Conservation (phyloP, 2,797 vertebrate species). For the Halcyon badia region DNA sequence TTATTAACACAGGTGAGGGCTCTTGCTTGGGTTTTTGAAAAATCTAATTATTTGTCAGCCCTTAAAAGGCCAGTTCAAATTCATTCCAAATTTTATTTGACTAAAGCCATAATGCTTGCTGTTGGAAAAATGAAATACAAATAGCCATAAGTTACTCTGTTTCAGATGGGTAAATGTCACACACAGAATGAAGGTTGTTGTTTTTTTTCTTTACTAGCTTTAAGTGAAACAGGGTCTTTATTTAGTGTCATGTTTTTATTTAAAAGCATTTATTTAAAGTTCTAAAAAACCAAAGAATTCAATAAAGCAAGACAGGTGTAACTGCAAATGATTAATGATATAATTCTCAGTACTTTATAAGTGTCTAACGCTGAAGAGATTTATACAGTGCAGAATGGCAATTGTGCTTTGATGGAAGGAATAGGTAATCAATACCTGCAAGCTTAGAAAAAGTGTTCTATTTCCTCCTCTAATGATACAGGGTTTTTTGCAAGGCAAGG, state of each 20-base stretch:
- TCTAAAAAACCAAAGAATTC: constrained; percentile 78
- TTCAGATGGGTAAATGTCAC: constrained; percentile 31
- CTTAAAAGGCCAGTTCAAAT: constrained; percentile 12
- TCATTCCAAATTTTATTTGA: constrained; percentile 18
- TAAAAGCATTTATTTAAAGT: constrained; percentile 79
- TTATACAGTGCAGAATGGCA: constrained; percentile 77
- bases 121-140: constrained; percentile 37
- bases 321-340: constrained; percentile 79
- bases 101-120: neutral
- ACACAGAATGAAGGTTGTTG: neutral
- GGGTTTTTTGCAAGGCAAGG: constrained; percentile 81
- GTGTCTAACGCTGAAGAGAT: constrained; percentile 71
- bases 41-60: neutral
- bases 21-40: neutral
- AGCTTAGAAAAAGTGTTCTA: constrained; percentile 84
- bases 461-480: constrained; percentile 89
- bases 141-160: neutral
- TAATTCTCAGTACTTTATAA: constrained; percentile 78
- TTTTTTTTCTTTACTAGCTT: constrained; percentile 5
- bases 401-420: constrained; percentile 72
- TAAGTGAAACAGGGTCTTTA: constrained; percentile 66
- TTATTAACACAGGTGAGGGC: neutral
- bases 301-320: constrained; percentile 69
- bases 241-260: constrained; percentile 74
- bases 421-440: constrained; percentile 88